These are phyloP conservation scores for Vulpes vulpes DNA, from an alignment of 2,113 vertebrate genomes.

Conservation along the genomic window DNA sequence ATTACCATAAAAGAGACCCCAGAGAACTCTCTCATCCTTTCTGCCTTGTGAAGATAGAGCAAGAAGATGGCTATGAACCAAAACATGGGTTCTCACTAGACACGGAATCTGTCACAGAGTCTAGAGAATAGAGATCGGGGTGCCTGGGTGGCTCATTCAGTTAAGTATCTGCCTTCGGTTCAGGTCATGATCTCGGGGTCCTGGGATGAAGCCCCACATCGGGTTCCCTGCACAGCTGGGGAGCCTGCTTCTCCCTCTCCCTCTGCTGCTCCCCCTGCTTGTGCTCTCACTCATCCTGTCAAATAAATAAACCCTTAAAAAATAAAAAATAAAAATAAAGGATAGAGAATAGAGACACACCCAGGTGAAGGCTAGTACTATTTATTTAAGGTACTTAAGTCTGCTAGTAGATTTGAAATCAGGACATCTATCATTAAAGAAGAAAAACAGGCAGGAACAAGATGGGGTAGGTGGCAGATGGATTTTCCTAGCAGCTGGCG, in stretches of 20 bases:
- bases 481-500: conserved; percentile 60
- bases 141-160: no score
- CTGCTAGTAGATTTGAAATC: conserved; percentile 53
- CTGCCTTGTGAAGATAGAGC: not conserved
- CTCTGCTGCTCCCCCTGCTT: no score
- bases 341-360: not conserved
- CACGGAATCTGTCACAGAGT: not conserved
- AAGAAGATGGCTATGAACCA: not conserved
- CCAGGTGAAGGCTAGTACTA: conserved; percentile 11
- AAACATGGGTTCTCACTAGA: not conserved
- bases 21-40: not conserved
- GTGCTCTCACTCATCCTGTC: no score
- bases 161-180: no score
- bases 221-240: no score
- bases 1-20: not conserved
- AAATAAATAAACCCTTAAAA: no score
- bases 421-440: conserved; percentile 70
- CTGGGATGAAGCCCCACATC: no score
- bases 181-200: no score
- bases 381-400: conserved; percentile 66
- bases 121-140: no score
- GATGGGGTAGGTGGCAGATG: conserved; percentile 40
- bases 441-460: conserved; percentile 68
- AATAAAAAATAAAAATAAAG: no score
- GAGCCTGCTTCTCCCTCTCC: no score